Conservation (phyloP, 2,797 vertebrate genomes). For the Hoplostethus mediterraneus region DNA sequence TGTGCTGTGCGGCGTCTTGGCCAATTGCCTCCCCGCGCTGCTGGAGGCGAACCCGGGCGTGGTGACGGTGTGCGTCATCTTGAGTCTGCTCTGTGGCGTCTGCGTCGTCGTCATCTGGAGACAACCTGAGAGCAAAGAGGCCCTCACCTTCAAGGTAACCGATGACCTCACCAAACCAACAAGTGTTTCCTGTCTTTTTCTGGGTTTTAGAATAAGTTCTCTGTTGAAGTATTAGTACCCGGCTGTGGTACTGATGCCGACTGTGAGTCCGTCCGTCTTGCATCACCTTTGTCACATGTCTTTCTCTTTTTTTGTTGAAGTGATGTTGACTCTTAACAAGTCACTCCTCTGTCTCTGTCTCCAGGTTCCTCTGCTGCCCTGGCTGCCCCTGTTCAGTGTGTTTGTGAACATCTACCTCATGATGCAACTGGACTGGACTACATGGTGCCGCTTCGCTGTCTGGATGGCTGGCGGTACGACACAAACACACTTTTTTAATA, state of each 20-base stretch:
- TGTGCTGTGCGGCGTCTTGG: constrained; percentile 87
- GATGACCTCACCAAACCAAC: neutral
- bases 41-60: neutral
- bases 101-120: constrained; percentile 88
- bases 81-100: constrained; percentile 77
- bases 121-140: constrained; percentile 90
- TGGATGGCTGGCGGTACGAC: constrained; percentile 92
- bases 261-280: neutral
- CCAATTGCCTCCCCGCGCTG: constrained; percentile 56
- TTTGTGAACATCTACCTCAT: constrained; percentile 97
- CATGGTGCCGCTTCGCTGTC: constrained; percentile 91
- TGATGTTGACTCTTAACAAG: too few species aligned
- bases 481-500: neutral
- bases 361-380: constrained; percentile 93
- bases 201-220: neutral
- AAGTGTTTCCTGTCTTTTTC: neutral
- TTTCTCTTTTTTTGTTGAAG: neutral
- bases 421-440: constrained; percentile 91
- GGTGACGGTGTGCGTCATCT: constrained; percentile 72
- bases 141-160: constrained; percentile 92
- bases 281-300: neutral
- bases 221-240: neutral
- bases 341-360: constrained; percentile 11
- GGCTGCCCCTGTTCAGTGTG: constrained; percentile 92
- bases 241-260: neutral